phyloP scores from a whole-genome alignment of 30 jellyfish, hydroid and myxozoan species.

The Cassiopea andromeda region DNA sequence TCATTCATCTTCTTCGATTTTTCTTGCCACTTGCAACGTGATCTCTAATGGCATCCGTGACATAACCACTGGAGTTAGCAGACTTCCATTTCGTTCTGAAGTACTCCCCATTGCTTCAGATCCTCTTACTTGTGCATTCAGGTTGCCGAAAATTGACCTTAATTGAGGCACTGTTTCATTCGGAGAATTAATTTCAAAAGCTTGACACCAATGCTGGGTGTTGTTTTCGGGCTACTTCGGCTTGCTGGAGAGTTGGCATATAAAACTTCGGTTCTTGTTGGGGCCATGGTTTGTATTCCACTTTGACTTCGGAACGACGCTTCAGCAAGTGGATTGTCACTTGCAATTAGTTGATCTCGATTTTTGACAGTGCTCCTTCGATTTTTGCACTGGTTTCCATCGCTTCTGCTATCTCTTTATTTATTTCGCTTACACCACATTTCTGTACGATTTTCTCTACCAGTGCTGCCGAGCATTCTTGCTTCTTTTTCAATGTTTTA shows the following conservation, averaged over 20 bases:
- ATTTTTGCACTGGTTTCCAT: conserved; percentile 1
- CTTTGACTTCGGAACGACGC: not conserved
- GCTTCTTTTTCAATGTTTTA: no score
- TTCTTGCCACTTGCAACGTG: conserved; percentile 25
- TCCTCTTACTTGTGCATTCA: conserved; percentile 28
- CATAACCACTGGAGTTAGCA: conserved; percentile 7
- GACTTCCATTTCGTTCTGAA: conserved; percentile 44
- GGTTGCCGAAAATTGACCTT: conserved; percentile 16
- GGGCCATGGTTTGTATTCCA: not conserved
- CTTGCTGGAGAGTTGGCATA: no score
- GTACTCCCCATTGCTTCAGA: conserved; percentile 4
- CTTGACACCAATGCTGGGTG: no score
- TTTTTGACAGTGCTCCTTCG: conserved; percentile 29
- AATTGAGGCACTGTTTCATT: conserved; percentile 30
- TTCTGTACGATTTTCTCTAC: conserved; percentile 18
- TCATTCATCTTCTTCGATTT: not conserved
- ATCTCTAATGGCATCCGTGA: conserved; percentile 42
- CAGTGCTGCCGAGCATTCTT: no score
- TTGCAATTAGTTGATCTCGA: no score
- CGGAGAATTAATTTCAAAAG: not conserved
- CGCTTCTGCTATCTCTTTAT: conserved; percentile 15
- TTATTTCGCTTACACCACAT: conserved; percentile 1
- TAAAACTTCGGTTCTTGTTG: no score
- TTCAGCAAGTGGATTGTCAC: no score
- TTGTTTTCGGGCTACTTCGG: no score